Percentiles rank a stretch among this genome's conserved stretches.
Conservation (phyloP, 2,888 invertebrate species). For the Spodoptera exigua region DNA sequence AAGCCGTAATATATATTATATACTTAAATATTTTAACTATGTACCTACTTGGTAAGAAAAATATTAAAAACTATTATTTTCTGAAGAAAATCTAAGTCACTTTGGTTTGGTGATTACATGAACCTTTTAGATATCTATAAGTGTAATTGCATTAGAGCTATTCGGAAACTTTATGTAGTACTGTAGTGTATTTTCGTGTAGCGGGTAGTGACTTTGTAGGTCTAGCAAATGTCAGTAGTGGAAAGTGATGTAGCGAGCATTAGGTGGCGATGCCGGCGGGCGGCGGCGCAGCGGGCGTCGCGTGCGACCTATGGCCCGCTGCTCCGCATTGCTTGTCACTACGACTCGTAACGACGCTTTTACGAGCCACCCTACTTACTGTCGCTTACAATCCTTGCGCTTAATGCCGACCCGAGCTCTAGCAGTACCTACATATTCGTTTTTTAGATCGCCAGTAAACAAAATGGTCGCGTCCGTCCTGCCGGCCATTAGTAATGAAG, state of each 20-base stretch:
- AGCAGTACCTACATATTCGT: constrained; percentile 70
- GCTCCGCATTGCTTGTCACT: constrained; percentile 70
- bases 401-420: constrained; percentile 74
- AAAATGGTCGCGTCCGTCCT: constrained; percentile 61
- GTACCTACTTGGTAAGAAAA: too few relatives aligned
- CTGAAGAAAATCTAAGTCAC: too few relatives aligned
- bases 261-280: constrained; percentile 55
- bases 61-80: too few relatives aligned
- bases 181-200: constrained; percentile 59
- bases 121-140: neutral
- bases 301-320: constrained; percentile 75
- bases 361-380: constrained; percentile 75
- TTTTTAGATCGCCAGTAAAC: constrained; percentile 73
- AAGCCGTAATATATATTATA: too few relatives aligned
- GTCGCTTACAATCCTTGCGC: constrained; percentile 74
- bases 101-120: too few relatives aligned
- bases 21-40: too few relatives aligned
- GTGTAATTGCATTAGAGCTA: neutral
- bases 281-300: constrained; percentile 73
- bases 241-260: constrained; percentile 45
- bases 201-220: constrained; percentile 51
- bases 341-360: constrained; percentile 74
- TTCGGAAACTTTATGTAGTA: neutral
- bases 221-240: constrained; percentile 41
- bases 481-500: constrained; percentile 64